Conservation (phyloP, 2,888 invertebrate genomes). For the Dendrolimus houi region DNA sequence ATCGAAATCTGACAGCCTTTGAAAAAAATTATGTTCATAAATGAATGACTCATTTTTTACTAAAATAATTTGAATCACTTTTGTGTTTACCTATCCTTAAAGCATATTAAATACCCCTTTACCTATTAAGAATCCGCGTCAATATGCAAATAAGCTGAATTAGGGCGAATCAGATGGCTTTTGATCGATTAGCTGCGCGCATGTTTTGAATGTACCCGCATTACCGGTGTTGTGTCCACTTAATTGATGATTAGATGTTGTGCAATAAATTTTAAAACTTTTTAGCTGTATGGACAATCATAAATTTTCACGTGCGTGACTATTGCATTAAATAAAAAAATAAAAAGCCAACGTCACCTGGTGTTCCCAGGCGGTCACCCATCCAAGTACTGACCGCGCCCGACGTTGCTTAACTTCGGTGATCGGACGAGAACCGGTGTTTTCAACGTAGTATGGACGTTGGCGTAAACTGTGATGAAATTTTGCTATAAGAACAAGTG, state of each 20-base stretch:
- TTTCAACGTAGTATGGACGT: conserved; percentile 4
- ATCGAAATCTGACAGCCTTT: too few species aligned
- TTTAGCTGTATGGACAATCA: too few species aligned
- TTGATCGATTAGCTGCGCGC: conserved; percentile 54
- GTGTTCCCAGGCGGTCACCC: conserved; percentile 69
- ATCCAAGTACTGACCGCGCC: conserved; percentile 70
- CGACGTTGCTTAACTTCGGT: conserved; percentile 70
- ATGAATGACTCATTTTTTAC: too few species aligned
- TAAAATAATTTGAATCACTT: not conserved
- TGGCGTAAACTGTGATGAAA: not conserved
- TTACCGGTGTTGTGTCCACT: conserved; percentile 32
- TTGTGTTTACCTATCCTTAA: conserved; percentile 17
- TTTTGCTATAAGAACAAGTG: too few species aligned
- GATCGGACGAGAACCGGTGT: conserved; percentile 14
- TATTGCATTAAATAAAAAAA: too few species aligned
- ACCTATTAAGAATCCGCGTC: conserved; percentile 35
- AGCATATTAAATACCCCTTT: conserved; percentile 27
- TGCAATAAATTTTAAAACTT: not conserved
- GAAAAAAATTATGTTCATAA: too few species aligned
- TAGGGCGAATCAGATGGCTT: conserved; percentile 62
- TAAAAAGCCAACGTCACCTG: conserved; percentile 53
- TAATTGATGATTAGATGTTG: conserved; percentile 7
- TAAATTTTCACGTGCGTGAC: too few species aligned
- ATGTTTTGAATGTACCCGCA: conserved; percentile 56
- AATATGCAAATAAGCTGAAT: conserved; percentile 66